Evolutionary conservation across 2,113 vertebrate genomes (phyloP), one percentile per base, ranked within the genome.

Genomic region (Actenoides hombroni): DNA sequence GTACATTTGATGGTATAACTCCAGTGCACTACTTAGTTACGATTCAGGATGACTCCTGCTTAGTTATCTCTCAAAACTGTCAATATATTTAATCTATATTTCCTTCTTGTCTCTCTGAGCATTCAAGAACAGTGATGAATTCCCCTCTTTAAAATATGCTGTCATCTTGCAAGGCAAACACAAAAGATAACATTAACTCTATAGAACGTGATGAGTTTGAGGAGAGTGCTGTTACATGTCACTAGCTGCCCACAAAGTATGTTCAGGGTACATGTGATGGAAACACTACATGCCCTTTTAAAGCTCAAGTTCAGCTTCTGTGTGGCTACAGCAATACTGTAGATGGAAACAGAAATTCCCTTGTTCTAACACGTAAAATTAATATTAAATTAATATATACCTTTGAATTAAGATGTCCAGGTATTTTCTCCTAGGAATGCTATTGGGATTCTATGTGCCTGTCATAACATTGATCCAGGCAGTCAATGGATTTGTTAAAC

Each of bases 401-500:
- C 78, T 78, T n/a, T 53, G 84, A 83, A 77, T 60, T 59, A 67
- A 81, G 63, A 49, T 16, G 35, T 74, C 89, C 42, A 33, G 89
- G 4, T 90, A 20, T 73, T 90, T 95, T 80, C 75, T 88, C 63
- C 13, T 16, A 80, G 86, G 69, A 91, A 92, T 90, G 68, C 89
- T 63, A 48, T 0, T 80, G 92, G 91, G 82, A 94, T 81, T 85
- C 89, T 83, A 3, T 86, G 79, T 92, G 89, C 70, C 79, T 96
- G 94, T 95, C 89, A 94, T 96, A 96, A 97, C 84, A 94, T 94
- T 97, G 96, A 94, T 97, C 86, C 92, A 92, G 85, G 89, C 92
- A 91, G 80, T 84, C 96, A 73, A 84, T 87, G 90, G 86, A 42
- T 96, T 96, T 93, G 88, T 94, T 96, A 95, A 97, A 92, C 49